Evolutionary conservation across 1,140 invertebrate species (phyloP).

Genomic region (Asobara japonica): DNA sequence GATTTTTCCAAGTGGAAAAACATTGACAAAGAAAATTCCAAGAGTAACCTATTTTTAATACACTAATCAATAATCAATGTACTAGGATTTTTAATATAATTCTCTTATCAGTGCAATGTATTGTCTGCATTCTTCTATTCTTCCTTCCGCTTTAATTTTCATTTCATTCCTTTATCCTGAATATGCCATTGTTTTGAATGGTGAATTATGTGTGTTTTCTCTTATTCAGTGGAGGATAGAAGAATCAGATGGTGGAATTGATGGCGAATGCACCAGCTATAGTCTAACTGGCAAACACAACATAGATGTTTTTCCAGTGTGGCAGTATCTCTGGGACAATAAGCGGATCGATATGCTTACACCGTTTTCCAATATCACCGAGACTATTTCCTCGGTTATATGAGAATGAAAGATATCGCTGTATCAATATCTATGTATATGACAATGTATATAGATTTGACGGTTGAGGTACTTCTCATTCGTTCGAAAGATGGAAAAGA

Average conservation of each 20-base stretch:
- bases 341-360: constrained; percentile 31
- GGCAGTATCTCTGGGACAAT: constrained; percentile 26
- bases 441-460: not conserved
- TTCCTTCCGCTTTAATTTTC: not conserved
- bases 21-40: too few species aligned
- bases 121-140: not conserved
- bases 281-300: not conserved
- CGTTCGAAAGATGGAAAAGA: constrained; percentile 2
- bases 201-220: constrained; percentile 9
- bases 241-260: not conserved
- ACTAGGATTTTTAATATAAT: not conserved
- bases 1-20: too few species aligned
- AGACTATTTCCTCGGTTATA: constrained; percentile 30
- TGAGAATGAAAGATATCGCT: constrained; percentile 19
- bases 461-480: constrained; percentile 23
- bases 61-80: not conserved
- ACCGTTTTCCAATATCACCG: constrained; percentile 32
- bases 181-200: not conserved
- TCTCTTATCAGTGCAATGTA: not conserved
- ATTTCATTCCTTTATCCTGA: not conserved
- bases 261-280: not conserved
- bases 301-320: not conserved
- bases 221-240: not conserved
- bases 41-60: not conserved
- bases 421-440: constrained; percentile 9